Evolutionary conservation across 2,888 invertebrate genomes (phyloP).

Genomic region (Odontocolon sp.): DNA sequence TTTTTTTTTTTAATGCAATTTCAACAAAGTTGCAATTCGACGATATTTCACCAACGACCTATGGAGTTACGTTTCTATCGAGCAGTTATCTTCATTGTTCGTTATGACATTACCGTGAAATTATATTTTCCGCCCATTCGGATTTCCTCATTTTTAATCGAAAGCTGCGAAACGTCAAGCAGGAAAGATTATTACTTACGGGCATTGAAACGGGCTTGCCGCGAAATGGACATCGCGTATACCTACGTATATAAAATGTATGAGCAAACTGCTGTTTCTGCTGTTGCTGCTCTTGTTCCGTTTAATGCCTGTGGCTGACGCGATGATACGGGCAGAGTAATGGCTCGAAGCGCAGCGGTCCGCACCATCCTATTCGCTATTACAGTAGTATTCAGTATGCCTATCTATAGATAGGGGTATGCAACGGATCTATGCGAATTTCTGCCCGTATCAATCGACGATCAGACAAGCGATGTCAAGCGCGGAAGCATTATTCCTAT

Average conservation of each 20-base stretch:
- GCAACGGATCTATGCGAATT: not conserved
- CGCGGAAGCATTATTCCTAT: not conserved
- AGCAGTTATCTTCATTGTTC: too few relatives aligned
- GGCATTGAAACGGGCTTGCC: not conserved
- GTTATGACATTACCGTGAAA: not conserved
- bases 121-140: slow-evolving; percentile 4
- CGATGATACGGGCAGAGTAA: slow-evolving; percentile 46
- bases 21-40: too few relatives aligned
- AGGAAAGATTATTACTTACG: not conserved
- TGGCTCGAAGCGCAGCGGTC: slow-evolving; percentile 28
- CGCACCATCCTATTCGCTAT: slow-evolving; percentile 15
- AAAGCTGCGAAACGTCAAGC: not conserved
- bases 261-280: not conserved
- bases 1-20: too few relatives aligned
- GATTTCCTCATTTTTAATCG: not conserved
- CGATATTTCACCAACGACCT: too few relatives aligned
- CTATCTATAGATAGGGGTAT: not conserved
- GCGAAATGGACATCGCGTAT: slow-evolving; percentile 12
- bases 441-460: slow-evolving; percentile 37
- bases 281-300: slow-evolving; percentile 6
- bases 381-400: not conserved
- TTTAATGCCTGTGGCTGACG: slow-evolving; percentile 36
- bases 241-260: not conserved
- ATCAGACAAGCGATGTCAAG: slow-evolving; percentile 32
- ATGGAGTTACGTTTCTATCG: too few relatives aligned